Base-by-base conservation (phyloP, 2,888 invertebrate species). In the Gymnoscelis rufifasciata region DNA sequence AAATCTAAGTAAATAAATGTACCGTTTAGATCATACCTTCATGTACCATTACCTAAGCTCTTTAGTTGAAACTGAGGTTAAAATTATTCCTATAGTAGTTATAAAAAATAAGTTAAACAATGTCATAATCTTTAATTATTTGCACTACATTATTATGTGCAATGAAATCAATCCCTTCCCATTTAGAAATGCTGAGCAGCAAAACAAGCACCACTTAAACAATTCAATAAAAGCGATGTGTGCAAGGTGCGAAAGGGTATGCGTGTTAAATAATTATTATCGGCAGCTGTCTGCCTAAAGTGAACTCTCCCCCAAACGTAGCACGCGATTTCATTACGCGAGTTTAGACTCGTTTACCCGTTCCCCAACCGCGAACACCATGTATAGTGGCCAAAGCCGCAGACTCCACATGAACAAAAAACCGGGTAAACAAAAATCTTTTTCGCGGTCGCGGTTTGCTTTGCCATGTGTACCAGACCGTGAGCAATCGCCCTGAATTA, bases 231-330 rank as follows among this genome's bases (percentile, higher is more conserved):
- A 57, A 59, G 54, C 60, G 56, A 66, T 60, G 61, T 62, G 61
- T 68, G 82, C 87, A 87, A 87, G 87, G 87, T 87, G 87, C 81
- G 71, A 86, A 81, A 77, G 79, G 78, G 80, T 82, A 79, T 64
- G 82, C 79, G 80, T 83, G 83, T 67, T 71, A 66, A 74, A 73
- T 80, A 82, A 82, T 86, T 82, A 74, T 74, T 72, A 74, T 74
- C 63, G 72, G 76, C 87, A 86, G 87, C 84, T 86, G 87, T 73
- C 74, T 71, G 66, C 67, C 54, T 67, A 61, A 53, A 31, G 19
- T 58, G 58, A 69, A 62, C 67, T 69, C 71, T 78, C 78, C 79
- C 82, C 80, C 77, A 76, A 82, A 80, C 71, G 64, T 59, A 60
- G 66, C 77, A 74, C 71, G 74, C 74, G 68, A 76, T 75, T 66